Conservation (phyloP, 2,888 invertebrate genomes). For the Himalopsyche anomala region DNA sequence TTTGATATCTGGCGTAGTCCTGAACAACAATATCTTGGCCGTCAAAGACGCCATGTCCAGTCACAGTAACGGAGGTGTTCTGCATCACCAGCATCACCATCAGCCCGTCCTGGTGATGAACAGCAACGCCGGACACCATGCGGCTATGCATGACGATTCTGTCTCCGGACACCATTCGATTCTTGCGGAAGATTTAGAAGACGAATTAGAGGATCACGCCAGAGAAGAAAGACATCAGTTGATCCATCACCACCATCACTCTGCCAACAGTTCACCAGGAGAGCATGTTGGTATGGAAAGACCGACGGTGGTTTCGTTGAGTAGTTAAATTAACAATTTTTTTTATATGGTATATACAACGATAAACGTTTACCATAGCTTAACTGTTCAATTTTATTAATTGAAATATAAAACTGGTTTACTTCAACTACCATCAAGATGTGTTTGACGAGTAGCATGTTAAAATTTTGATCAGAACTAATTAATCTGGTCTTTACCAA, state of each 20-base stretch:
- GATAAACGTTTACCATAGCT: too few relatives aligned
- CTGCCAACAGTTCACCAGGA: conserved; percentile 57
- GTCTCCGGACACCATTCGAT: conserved; percentile 61
- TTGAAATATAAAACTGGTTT: too few relatives aligned
- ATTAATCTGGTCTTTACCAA: too few relatives aligned
- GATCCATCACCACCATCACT: conserved; percentile 67
- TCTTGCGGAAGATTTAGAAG: conserved; percentile 65
- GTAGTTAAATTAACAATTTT: conserved; percentile 70
- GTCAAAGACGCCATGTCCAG: conserved; percentile 67
- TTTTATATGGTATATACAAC: too few relatives aligned
- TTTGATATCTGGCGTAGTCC: conserved; percentile 59
- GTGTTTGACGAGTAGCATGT: too few relatives aligned
- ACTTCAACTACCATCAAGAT: too few relatives aligned
- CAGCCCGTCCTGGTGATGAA: conserved; percentile 55
- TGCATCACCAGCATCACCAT: conserved; percentile 63
- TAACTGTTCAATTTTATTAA: too few relatives aligned
- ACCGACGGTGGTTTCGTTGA: conserved; percentile 76
- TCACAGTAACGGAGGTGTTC: conserved; percentile 67
- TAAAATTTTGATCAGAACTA: too few relatives aligned
- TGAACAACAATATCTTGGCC: conserved; percentile 61
- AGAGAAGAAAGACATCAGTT: conserved; percentile 68
- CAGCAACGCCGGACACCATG: conserved; percentile 56
- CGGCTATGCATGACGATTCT: conserved; percentile 67
- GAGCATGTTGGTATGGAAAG: conserved; percentile 70
- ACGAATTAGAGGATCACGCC: conserved; percentile 68